These are phyloP conservation scores for Sapajus apella DNA, from an alignment of 2,113 vertebrate species.

Conservation along the genomic window DNA sequence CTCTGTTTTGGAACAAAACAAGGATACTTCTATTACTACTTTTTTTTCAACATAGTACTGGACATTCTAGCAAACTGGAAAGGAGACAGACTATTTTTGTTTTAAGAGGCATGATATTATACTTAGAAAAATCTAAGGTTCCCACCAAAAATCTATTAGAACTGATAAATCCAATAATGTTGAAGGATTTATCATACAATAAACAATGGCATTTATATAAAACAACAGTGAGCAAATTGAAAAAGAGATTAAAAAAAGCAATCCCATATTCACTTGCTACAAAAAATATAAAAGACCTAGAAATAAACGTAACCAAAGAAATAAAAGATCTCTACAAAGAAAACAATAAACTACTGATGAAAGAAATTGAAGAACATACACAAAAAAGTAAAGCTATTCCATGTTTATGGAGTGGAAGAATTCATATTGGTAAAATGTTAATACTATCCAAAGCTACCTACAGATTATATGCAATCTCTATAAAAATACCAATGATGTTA, in stretches of 20 bases:
- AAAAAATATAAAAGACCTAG: neutral
- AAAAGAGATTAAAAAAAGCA: neutral
- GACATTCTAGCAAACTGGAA: neutral
- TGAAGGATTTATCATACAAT: neutral
- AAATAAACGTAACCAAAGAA: neutral
- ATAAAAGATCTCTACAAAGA: neutral
- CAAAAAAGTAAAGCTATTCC: neutral
- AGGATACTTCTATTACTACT: neutral
- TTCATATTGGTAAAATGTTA: neutral
- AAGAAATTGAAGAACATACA: neutral
- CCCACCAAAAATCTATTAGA: neutral
- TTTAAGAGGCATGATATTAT: neutral
- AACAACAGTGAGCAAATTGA: neutral
- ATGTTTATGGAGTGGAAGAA: neutral
- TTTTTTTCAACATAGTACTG: neutral
- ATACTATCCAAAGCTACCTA: neutral
- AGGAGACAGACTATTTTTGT: neutral
- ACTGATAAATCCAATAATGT: neutral
- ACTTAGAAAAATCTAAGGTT: neutral
- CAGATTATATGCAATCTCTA: neutral
- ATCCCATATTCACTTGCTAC: neutral
- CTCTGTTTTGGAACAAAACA: neutral
- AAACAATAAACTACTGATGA: neutral
- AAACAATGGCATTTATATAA: neutral
- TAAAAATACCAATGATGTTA: neutral